Base-by-base conservation (phyloP, 2,888 invertebrate genomes). In the Dasypolia templi region DNA sequence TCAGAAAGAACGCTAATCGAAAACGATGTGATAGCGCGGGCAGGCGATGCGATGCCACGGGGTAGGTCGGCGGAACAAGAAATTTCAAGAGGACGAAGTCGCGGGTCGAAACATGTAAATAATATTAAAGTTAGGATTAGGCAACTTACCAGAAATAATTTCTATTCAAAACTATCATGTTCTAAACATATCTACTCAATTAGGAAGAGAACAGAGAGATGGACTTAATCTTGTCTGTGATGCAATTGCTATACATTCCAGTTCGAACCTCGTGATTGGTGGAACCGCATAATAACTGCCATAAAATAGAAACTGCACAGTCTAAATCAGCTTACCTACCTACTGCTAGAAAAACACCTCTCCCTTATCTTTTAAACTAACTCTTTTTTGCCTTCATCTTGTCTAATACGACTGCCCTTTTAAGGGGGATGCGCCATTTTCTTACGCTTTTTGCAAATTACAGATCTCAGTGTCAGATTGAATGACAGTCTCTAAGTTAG, bases 101-200 rank as follows among this genome's bases (percentile, higher is more conserved):
- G n/a, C n/a, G n/a, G n/a, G n/a, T n/a, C n/a, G n/a, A n/a, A n/a
- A n/a, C n/a, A n/a, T n/a, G n/a, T n/a, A n/a, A n/a, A n/a, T n/a
- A n/a, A n/a, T n/a, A n/a, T n/a, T n/a, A n/a, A n/a, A n/a, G n/a
- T n/a, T n/a, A n/a, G n/a, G n/a, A n/a, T n/a, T n/a, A n/a, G n/a
- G n/a, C n/a, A n/a, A 44, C 7, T 17, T n/a, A 35, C 19, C 44
- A 68, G 65, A 46, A 65, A 5, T 35, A 3, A 35, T 46, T 65
- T 71, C 17, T 26, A 35, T 44, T 35, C 4, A 35, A 44, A 44
- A 42, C 22, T 2, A 35, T 32, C 19, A 22, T 14, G 26, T 55
- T 71, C 26, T 26, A 46, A 56, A 12, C 5, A 71, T 44, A 55
- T 17, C 12, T 55, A 46, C 35, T 22, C 22, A 56, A 72, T 72